Evolutionary conservation across 2,797 vertebrate genomes (phyloP).

Genomic region (Cossypha niveicapilla): DNA sequence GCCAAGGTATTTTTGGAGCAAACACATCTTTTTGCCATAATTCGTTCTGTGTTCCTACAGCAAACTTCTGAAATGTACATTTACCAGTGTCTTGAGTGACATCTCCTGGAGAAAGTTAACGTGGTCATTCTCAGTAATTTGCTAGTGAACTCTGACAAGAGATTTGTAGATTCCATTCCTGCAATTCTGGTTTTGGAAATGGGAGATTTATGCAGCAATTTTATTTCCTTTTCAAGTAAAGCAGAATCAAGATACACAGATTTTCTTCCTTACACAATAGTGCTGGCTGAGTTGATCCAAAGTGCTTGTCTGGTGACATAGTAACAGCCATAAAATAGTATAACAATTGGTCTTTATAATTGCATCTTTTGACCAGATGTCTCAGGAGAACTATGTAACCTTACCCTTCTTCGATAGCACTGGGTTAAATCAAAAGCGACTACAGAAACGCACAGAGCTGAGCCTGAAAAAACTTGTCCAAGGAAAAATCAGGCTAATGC

Average conservation of each 20-base stretch:
- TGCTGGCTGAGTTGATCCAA: neutral
- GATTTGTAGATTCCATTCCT: neutral
- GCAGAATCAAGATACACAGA: neutral
- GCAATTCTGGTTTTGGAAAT: neutral
- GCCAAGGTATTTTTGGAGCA: neutral
- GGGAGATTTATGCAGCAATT: neutral
- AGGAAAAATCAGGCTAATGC: neutral
- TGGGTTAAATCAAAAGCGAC: neutral
- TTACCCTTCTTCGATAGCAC: neutral
- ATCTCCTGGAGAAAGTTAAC: slow-evolving; percentile 55
- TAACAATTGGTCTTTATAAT: neutral
- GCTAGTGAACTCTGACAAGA: neutral
- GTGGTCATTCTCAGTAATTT: neutral
- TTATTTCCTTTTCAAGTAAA: neutral
- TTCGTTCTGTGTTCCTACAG: neutral
- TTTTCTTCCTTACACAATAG: neutral
- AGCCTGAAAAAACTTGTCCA: neutral
- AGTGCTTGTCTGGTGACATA: neutral
- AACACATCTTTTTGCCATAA: neutral
- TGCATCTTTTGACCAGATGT: neutral
- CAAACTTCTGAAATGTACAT: neutral
- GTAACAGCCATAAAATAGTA: neutral
- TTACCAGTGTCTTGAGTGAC: slow-evolving; percentile 38
- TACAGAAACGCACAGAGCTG: neutral
- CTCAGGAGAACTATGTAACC: neutral